Evolutionary conservation across 2,113 vertebrate genomes (phyloP).

Genomic region (Scortum barcoo): DNA sequence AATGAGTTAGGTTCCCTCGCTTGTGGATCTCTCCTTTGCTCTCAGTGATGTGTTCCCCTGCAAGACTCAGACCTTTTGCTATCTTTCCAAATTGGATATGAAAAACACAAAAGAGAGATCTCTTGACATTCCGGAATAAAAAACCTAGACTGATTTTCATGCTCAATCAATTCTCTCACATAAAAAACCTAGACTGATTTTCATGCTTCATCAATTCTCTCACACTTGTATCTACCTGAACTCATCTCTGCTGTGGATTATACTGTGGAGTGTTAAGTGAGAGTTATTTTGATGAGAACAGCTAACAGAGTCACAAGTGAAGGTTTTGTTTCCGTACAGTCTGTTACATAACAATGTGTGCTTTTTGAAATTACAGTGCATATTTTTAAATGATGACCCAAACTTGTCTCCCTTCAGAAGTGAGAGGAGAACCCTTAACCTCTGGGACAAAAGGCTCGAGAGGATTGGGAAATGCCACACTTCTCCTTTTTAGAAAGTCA

Average conservation of each 20-base stretch:
- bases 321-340: neutral
- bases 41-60: neutral
- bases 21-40: neutral
- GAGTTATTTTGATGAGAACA: conserved; percentile 22
- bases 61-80: conserved; percentile 9
- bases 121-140: conserved; percentile 2
- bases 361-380: conserved; percentile 14
- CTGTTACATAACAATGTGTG: conserved; percentile 8
- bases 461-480: conserved; percentile 8
- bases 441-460: conserved; percentile 24
- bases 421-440: conserved; percentile 38
- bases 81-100: conserved; percentile 3
- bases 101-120: conserved; percentile 25
- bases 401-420: conserved; percentile 14
- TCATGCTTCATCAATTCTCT: conserved; percentile 23
- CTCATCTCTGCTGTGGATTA: conserved; percentile 4
- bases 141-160: conserved; percentile 3
- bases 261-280: conserved; percentile 9
- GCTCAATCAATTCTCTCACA: conserved; percentile 7
- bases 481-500: conserved; percentile 19
- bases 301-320: conserved; percentile 29
- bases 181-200: conserved; percentile 3
- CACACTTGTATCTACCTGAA: conserved; percentile 12
- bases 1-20: neutral
- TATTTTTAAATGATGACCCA: conserved; percentile 35